Evolutionary conservation across 2,797 vertebrate genomes (phyloP), one percentile per base, ranked within the genome.

Genomic region (Crocidura indochinensis): DNA sequence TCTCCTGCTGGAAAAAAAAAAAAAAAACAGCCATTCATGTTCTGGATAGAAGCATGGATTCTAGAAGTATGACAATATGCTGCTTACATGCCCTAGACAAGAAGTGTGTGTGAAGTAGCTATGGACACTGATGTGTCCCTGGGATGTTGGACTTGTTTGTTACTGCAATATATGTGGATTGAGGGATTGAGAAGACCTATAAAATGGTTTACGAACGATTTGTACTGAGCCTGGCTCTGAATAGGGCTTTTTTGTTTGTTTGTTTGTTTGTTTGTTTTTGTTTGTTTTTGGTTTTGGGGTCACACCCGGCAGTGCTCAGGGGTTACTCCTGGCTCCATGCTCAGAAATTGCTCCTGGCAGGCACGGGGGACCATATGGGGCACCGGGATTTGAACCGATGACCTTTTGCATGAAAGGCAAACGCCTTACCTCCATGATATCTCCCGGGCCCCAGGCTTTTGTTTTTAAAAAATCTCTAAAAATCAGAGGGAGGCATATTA

Each of bases 141-240:
- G 79, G 73, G 6, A 91, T 53, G 31, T 69, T 49, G 31, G 71
- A 20, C 7, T 27, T n/a, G 53, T 69, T 73, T 91, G 78, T 92
- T 88, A 29, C 51, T n/a, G 24, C 67, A 64, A 3, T 65, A 20
- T 4, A 14, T 17, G 20, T 15, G 53, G 46, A 29, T 60, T 53
- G 74, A 77, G 38, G 53, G 46, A 29, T 60, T 53, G 74, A 77
- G 38, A 77, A 77, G 26, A 71, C 38, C 38, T 22, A 47, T 26
- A 15, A 82, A 1, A 17, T 49, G 68, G 20, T 46, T 0, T 9
- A 17, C 78, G 76, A 26, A 67, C 26, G 53, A 4, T 69, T 88
- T 85, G 53, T 77, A 62, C 38, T 53, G 67, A 82, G 44, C 20
- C 71, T 74, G 69, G n/a, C 53, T 94, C 74, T 72, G 75, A 88